Percentiles rank a stretch among this genome's conserved stretches.
Conservation (phyloP, 2,113 vertebrate species). For the Campylomormyrus tamandua region DNA sequence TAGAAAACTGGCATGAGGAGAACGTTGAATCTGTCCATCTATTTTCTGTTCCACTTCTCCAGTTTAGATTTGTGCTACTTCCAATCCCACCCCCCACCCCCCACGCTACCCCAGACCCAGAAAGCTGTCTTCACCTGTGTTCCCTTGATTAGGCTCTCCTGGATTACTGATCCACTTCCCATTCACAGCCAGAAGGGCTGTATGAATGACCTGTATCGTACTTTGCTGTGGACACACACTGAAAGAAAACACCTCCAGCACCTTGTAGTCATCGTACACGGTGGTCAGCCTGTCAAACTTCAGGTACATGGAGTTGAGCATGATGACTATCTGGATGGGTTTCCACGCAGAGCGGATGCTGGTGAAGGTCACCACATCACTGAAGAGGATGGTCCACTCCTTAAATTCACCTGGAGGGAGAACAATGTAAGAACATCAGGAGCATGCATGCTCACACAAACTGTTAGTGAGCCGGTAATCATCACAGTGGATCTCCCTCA, state of each 20-base stretch:
- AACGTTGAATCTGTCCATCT: not conserved
- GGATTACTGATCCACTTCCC: not conserved
- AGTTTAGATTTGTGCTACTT: slow-evolving; percentile 61
- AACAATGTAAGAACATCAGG: not conserved
- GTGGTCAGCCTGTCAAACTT: slow-evolving; percentile 63
- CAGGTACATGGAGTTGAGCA: slow-evolving; percentile 69
- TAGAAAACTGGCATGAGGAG: slow-evolving; percentile 38
- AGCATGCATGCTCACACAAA: not conserved
- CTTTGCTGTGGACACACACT: not conserved
- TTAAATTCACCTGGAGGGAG: slow-evolving; percentile 58
- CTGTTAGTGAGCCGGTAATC: not conserved
- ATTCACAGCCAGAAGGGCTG: not conserved
- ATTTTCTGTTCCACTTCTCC: slow-evolving; percentile 19
- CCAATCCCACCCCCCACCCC: not conserved
- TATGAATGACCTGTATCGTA: not conserved
- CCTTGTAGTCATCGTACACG: slow-evolving; percentile 70
- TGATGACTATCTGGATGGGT: slow-evolving; percentile 63
- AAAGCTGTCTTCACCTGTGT: not conserved
- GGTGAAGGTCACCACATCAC: slow-evolving; percentile 69
- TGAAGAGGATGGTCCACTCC: slow-evolving; percentile 68
- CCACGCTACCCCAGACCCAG: too few relatives aligned
- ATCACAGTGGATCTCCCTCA: slow-evolving; percentile 29
- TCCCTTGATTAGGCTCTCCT: not conserved
- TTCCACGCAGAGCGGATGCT: slow-evolving; percentile 66
- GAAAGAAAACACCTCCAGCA: slow-evolving; percentile 25